A percentile compares a stretch with the other conserved stretches of the same genome.
Evolutionary conservation across 2,797 vertebrate species (phyloP).

Genomic region (Gymnopithys bicolor): DNA sequence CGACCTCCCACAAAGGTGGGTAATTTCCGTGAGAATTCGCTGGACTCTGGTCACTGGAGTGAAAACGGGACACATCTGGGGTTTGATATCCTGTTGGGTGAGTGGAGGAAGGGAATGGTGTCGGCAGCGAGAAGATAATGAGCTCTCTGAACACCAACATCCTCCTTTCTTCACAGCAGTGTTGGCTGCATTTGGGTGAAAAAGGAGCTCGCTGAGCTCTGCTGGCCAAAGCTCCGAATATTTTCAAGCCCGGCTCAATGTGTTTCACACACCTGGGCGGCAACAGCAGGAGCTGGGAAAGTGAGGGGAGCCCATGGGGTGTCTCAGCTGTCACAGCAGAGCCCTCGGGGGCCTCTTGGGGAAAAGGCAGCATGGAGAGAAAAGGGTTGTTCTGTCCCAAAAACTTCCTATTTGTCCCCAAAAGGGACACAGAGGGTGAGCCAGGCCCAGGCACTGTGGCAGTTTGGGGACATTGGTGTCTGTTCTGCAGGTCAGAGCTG

Average conservation of each 20-base stretch:
- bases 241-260: background rate
- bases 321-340: background rate
- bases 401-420: background rate
- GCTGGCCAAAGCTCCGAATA: accelerated
- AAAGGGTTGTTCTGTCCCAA: background rate
- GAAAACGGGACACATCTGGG: background rate
- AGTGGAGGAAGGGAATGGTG: background rate
- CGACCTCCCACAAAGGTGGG: too few relatives aligned
- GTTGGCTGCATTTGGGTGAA: background rate
- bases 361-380: background rate
- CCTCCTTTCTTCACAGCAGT: background rate
- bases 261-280: background rate
- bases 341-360: background rate
- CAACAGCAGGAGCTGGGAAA: background rate
- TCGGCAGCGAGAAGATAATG: background rate
- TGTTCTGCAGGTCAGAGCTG: background rate
- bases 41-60: background rate
- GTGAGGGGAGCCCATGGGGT: accelerated
- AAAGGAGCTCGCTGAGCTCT: background rate
- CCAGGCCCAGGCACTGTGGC: accelerated
- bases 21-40: background rate
- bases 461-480: background rate
- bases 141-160: background rate
- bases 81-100: background rate
- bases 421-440: accelerated